Evolutionary conservation across 2,797 vertebrate genomes (phyloP).

Genomic region (Hydrocynus forskahlii): DNA sequence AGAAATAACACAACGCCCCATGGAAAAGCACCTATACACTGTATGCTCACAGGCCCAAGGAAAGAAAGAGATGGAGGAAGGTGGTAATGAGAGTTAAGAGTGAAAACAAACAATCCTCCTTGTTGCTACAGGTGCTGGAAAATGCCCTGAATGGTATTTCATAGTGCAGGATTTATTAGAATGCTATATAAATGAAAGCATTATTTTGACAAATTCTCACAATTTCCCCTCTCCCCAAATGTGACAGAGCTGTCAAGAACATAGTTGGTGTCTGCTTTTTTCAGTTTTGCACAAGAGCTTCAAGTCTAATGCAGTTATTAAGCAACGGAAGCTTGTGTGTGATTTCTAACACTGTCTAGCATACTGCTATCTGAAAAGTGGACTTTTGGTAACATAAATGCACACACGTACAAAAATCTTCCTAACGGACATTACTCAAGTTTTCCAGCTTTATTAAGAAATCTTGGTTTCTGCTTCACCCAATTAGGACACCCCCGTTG

Average conservation of each 20-base stretch:
- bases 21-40: background rate
- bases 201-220: background rate
- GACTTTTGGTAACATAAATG: background rate
- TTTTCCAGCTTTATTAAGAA: background rate
- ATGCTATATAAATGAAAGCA: background rate
- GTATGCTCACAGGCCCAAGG: background rate
- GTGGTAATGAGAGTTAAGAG: background rate
- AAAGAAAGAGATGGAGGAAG: background rate
- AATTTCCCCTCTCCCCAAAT: background rate
- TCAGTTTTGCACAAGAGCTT: too few species aligned
- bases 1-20: background rate
- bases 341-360: too few species aligned
- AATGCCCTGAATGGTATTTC: constrained; percentile 2
- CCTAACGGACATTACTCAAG: background rate
- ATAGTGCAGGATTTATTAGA: background rate
- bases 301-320: too few species aligned
- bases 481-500: constrained; percentile 51
- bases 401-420: background rate
- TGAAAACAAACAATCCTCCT: background rate
- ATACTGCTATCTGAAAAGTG: background rate
- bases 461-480: background rate
- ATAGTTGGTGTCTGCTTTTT: too few species aligned
- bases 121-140: constrained; percentile 38
- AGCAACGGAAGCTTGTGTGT: too few species aligned
- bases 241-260: background rate